Percentiles rank a stretch among this genome's conserved stretches.
Conservation (phyloP, 2,113 vertebrate species). For the Nothobranchius kuhntae region DNA sequence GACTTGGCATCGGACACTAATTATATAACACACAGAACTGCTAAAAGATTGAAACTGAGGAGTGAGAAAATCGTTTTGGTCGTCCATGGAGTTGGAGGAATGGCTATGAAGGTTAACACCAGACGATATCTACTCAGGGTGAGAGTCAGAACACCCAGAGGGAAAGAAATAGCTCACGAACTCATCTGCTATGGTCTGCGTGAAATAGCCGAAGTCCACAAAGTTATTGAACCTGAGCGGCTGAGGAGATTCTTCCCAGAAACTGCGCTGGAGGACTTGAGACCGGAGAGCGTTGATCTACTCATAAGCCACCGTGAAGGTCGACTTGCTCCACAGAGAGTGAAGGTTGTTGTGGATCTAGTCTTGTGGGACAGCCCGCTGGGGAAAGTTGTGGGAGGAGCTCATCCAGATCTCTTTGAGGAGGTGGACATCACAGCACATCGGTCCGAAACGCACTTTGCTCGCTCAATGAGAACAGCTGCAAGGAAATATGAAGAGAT, state of each 20-base stretch:
- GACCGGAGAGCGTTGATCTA: no score
- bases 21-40: neutral
- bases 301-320: no score
- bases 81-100: neutral
- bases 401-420: neutral
- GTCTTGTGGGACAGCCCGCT: neutral
- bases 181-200: neutral
- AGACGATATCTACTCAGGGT: neutral
- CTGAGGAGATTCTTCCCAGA: neutral
- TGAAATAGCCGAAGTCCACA: neutral
- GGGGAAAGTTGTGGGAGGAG: neutral
- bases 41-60: neutral
- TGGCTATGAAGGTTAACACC: neutral
- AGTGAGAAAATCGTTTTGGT: neutral
- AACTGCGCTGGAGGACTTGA: no score
- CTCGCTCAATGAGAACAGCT: neutral
- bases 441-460: neutral
- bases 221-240: no score
- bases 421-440: neutral
- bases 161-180: neutral
- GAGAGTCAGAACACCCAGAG: neutral
- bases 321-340: no score
- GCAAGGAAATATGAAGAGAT: neutral
- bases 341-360: neutral
- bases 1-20: neutral